phyloP scores from a whole-genome alignment of 2,888 invertebrate genomes.

The Ferrisia virgata region DNA sequence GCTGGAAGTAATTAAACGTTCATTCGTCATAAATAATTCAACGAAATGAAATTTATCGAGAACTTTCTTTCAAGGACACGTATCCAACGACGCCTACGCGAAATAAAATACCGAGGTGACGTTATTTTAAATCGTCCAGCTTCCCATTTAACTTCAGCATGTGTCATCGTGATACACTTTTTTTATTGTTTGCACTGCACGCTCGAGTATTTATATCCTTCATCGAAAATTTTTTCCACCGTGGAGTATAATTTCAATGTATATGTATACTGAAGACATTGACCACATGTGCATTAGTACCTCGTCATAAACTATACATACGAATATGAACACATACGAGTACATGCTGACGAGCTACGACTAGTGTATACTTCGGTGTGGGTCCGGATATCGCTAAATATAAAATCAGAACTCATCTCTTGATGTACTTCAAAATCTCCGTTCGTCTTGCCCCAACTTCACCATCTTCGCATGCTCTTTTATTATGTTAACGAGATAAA shows the following conservation, averaged over 20 bases:
- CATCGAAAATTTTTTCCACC: background rate
- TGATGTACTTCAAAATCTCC: background rate
- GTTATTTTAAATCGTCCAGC: background rate
- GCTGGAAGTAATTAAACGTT: background rate
- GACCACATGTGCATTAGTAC: background rate
- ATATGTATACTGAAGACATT: background rate
- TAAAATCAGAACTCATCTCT: background rate
- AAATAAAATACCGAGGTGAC: background rate
- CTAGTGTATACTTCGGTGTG: background rate
- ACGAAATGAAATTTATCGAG: background rate
- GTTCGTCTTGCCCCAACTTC: too few species aligned
- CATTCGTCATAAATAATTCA: background rate
- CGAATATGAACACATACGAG: too few species aligned
- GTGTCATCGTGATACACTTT: too few species aligned
- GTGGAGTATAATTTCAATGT: background rate
- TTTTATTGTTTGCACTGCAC: background rate
- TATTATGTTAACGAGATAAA: too few species aligned
- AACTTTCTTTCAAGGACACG: background rate
- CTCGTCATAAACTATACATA: background rate
- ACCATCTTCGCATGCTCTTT: too few species aligned
- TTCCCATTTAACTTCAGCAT: too few species aligned
- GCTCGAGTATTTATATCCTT: background rate
- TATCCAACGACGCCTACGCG: too few species aligned
- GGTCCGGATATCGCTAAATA: background rate
- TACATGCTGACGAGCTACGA: background rate